These are phyloP conservation scores for Himantopus leucocephalus DNA, from an alignment of 2,113 vertebrate species.

Conservation along the genomic window DNA sequence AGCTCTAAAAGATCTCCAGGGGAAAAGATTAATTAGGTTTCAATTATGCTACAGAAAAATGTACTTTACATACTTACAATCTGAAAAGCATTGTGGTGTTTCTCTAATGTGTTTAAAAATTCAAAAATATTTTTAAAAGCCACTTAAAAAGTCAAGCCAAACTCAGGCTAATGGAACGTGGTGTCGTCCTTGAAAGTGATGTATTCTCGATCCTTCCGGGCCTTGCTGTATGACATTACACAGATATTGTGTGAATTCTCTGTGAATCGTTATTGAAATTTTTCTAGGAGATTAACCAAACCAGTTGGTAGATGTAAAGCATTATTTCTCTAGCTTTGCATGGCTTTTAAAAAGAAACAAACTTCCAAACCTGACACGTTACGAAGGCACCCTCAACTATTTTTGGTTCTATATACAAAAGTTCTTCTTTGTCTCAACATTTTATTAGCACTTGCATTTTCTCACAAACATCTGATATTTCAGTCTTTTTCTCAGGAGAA, in stretches of 20 bases:
- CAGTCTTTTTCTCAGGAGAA: not conserved
- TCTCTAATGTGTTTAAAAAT: slow-evolving; percentile 80
- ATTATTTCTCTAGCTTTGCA: not conserved
- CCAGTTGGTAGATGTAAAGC: not conserved
- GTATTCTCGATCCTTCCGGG: slow-evolving; percentile 19
- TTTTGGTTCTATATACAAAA: not conserved
- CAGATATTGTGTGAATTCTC: slow-evolving; percentile 58
- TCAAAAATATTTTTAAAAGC: slow-evolving; percentile 81
- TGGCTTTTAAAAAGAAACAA: not conserved
- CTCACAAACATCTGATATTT: not conserved
- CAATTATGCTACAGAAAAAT: slow-evolving; percentile 73
- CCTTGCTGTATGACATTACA: slow-evolving; percentile 39
- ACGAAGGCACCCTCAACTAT: not conserved
- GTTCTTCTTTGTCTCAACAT: not conserved
- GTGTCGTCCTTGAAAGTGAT: slow-evolving; percentile 70
- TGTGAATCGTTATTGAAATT: slow-evolving; percentile 42
- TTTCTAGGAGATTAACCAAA: slow-evolving; percentile 49
- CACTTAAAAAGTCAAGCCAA: slow-evolving; percentile 79
- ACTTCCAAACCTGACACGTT: not conserved
- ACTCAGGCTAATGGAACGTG: slow-evolving; percentile 75
- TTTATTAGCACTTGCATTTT: not conserved
- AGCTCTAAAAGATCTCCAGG: slow-evolving; percentile 62
- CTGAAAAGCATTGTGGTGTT: slow-evolving; percentile 76
- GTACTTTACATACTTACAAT: slow-evolving; percentile 68
- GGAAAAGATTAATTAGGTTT: slow-evolving; percentile 79